Conservation (phyloP, 2,888 invertebrate species). For the Pandemis heparana region DNA sequence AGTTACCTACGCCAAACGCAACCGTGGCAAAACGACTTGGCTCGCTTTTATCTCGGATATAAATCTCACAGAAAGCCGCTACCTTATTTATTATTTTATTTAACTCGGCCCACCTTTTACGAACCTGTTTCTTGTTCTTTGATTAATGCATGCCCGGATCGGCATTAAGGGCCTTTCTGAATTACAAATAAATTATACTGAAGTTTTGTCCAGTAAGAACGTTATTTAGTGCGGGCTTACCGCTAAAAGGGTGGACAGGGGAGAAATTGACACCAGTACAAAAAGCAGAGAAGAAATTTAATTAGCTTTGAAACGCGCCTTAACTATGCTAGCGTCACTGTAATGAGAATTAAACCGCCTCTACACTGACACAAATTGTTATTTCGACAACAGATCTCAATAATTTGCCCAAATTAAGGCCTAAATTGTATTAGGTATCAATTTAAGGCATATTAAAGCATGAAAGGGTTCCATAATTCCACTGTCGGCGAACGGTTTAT, state of each 20-base stretch:
- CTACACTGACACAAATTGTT: conserved; percentile 30
- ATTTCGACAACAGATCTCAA: conserved; percentile 26
- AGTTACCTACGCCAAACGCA: conserved; percentile 29
- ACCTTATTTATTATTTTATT: conserved; percentile 84
- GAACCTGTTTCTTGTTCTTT: conserved; percentile 79
- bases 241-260: conserved; percentile 22
- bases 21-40: conserved; percentile 49
- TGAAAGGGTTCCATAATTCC: conserved; percentile 62
- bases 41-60: conserved; percentile 80
- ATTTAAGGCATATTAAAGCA: conserved; percentile 68
- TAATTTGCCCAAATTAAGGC: conserved; percentile 37
- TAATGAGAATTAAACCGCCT: not conserved
- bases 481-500: conserved; percentile 70
- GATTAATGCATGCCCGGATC: conserved; percentile 77
- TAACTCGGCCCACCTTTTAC: conserved; percentile 75
- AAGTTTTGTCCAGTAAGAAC: conserved; percentile 75
- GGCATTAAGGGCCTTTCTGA: conserved; percentile 78
- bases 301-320: conserved; percentile 1
- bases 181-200: conserved; percentile 63
- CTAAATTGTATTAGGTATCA: conserved; percentile 58
- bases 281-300: not conserved
- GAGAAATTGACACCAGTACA: not conserved
- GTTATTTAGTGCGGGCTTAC: conserved; percentile 72
- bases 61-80: conserved; percentile 81
- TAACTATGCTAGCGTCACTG: not conserved